Conservation (phyloP, 2,113 vertebrate genomes). For the Paralichthys olivaceus region DNA sequence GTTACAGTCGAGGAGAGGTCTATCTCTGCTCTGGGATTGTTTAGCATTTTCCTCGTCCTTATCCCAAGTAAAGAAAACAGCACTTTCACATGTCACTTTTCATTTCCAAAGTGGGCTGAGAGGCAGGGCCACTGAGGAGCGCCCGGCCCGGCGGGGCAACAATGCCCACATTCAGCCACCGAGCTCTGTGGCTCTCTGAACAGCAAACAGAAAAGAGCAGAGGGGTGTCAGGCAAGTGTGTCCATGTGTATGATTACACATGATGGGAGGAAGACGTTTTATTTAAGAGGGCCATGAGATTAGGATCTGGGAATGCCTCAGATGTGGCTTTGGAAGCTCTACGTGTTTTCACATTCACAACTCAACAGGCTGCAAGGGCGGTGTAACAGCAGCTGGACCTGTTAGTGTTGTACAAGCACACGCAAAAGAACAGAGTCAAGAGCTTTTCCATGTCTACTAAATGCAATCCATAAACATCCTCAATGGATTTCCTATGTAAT, state of each 20-base stretch:
- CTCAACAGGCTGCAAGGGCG: slow-evolving; percentile 43
- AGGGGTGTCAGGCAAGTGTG: slow-evolving; percentile 43
- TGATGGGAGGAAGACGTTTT: slow-evolving; percentile 64
- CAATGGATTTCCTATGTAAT: not conserved
- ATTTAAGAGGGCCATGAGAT: slow-evolving; percentile 65
- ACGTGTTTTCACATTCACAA: slow-evolving; percentile 62
- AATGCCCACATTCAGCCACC: slow-evolving; percentile 69
- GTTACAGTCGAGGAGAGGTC: slow-evolving; percentile 42
- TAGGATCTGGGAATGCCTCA: slow-evolving; percentile 65
- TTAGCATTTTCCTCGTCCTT: slow-evolving; percentile 68
- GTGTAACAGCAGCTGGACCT: slow-evolving; percentile 21
- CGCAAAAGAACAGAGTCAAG: slow-evolving; percentile 10
- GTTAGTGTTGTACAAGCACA: slow-evolving; percentile 21
- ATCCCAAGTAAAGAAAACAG: slow-evolving; percentile 76
- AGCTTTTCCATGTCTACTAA: slow-evolving; percentile 1
- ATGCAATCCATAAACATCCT: not conserved
- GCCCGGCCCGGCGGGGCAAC: slow-evolving; percentile 43
- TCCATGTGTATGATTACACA: slow-evolving; percentile 64
- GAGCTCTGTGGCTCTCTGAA: slow-evolving; percentile 22
- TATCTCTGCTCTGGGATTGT: slow-evolving; percentile 69
- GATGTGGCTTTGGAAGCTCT: slow-evolving; percentile 66
- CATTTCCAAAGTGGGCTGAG: slow-evolving; percentile 69
- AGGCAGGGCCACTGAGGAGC: slow-evolving; percentile 42
- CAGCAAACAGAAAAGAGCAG: slow-evolving; percentile 32
- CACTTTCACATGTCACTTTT: slow-evolving; percentile 82